phyloP scores from a whole-genome alignment of 1,140 invertebrate genomes.

The Anoplolepis gracilipes region DNA sequence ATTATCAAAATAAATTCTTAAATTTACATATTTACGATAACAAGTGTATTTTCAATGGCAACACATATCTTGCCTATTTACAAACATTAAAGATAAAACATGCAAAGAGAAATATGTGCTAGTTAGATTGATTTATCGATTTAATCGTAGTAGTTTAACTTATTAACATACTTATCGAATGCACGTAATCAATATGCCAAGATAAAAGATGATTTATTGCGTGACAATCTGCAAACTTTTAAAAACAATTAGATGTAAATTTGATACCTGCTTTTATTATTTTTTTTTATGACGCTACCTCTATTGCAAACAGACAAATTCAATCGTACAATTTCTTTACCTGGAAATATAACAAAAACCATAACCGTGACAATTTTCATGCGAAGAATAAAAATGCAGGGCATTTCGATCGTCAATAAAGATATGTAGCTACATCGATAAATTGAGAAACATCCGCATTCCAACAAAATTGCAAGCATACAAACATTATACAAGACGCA shows the following conservation, averaged over 20 bases:
- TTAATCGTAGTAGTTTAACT: not conserved
- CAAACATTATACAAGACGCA: not conserved
- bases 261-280: not conserved
- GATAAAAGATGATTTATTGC: not conserved
- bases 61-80: not conserved
- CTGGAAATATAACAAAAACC: slow-evolving; percentile 6
- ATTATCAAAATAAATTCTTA: too few relatives aligned
- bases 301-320: slow-evolving; percentile 55
- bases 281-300: slow-evolving; percentile 12
- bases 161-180: not conserved
- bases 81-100: not conserved
- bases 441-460: slow-evolving; percentile 35
- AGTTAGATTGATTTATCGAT: not conserved
- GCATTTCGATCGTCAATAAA: not conserved
- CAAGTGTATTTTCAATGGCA: not conserved
- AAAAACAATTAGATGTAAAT: slow-evolving; percentile 14
- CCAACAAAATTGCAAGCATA: not conserved
- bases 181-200: not conserved
- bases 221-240: not conserved
- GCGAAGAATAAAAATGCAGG: not conserved
- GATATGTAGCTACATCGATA: slow-evolving; percentile 8
- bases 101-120: not conserved
- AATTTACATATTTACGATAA: not conserved
- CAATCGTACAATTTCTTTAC: slow-evolving; percentile 29
- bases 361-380: slow-evolving; percentile 20